These are phyloP conservation scores for Crocuta crocuta DNA, from an alignment of 2,113 vertebrate species.

Conservation along the genomic window DNA sequence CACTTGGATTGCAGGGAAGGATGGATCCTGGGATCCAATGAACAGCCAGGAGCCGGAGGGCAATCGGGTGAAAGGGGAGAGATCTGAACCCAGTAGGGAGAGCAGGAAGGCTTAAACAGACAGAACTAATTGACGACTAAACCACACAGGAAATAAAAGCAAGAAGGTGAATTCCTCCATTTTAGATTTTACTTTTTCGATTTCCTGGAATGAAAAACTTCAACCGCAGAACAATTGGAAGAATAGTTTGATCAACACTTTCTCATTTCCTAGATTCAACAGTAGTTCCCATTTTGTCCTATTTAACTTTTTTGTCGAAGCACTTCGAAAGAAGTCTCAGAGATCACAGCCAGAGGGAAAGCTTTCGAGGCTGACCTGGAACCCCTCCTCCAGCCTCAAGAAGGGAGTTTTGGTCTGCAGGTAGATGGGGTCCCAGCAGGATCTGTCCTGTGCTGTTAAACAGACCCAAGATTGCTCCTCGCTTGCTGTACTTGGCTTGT, in stretches of 20 bases:
- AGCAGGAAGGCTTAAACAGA: background rate
- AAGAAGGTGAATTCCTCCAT: background rate
- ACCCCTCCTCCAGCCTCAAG: background rate
- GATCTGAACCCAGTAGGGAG: background rate
- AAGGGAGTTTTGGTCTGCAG: background rate
- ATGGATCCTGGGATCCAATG: background rate
- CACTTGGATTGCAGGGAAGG: background rate
- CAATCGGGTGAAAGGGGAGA: background rate
- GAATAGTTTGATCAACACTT: background rate
- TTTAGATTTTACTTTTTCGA: background rate
- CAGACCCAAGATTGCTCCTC: background rate
- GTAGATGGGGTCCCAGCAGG: background rate
- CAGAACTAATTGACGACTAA: background rate
- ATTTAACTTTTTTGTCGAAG: background rate
- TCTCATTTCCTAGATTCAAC: background rate
- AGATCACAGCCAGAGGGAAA: background rate
- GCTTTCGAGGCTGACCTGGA: background rate
- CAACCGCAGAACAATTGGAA: background rate
- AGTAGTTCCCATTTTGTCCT: background rate
- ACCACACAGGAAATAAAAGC: constrained; percentile 5
- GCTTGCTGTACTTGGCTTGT: background rate
- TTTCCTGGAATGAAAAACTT: background rate
- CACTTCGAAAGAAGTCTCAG: background rate
- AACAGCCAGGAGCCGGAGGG: background rate
- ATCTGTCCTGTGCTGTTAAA: background rate